Base-by-base conservation (phyloP, 2,113 vertebrate genomes). In the Trematocara unimaculatum region DNA sequence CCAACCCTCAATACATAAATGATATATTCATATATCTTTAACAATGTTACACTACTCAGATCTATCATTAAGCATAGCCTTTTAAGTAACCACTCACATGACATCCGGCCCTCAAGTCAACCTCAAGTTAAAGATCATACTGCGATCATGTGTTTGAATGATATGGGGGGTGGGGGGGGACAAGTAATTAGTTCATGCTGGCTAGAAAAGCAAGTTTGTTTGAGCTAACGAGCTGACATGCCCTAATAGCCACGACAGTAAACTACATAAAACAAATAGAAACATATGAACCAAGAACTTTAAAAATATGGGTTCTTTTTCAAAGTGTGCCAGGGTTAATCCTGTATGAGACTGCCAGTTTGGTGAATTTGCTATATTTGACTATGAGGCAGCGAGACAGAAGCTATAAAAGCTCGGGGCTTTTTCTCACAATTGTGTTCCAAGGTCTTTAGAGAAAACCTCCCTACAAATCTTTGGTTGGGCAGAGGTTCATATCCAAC, bases 381-480 rank as follows among this genome's bases (percentile, higher is more conserved):
- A 83, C 55, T 82, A 47, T 84, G 55, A 84, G 56, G 85, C 56
- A 88, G 82, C 82, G 35, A 79, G 62, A 80, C 62, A 82, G 64
- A 15, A 81, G 88, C 93, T 84, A 91, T 93, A 94, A 93, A 92
- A 80, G 83, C 29, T 33, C 18, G 1, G 56, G 5, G 40, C 72
- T 26, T 92, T 90, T 94, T 94, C 92, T 93, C 92, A 94, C 92
- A 94, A 92, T 85, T 93, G 92, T 91, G 79, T 90, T 93, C 85
- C 82, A 67, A 29, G 82, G 83, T 78, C 82, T 82, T 80, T 33
- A 64, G 82, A 82, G 42, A 91, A 85, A 91, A 85, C 90, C 87
- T 93, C 86, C 84, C 90, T 87, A 85, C 89, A 93, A 93, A 94
- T 94, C 93, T 93, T 85, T 87, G 84, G 88, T 62, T 80, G 85